These are phyloP conservation scores for Catocala nupta DNA, from an alignment of 2,888 invertebrate genomes.

Conservation along the genomic window DNA sequence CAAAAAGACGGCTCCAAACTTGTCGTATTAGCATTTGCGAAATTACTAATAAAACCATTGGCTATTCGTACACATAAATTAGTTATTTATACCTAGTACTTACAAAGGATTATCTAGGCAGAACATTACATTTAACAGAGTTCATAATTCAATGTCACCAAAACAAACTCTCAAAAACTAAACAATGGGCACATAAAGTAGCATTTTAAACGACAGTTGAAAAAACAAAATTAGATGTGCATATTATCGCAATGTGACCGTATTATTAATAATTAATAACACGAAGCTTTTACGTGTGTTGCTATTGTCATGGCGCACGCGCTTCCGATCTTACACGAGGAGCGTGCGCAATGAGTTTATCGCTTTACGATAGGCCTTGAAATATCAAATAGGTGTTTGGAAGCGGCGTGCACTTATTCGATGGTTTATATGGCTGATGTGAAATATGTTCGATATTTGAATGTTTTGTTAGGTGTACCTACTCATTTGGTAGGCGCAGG, in stretches of 20 bases:
- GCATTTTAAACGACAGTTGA: slow-evolving; percentile 18
- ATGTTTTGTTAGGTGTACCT: not conserved
- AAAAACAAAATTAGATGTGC: slow-evolving; percentile 42
- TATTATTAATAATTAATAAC: slow-evolving; percentile 54
- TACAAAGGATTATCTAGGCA: no score
- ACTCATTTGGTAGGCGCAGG: slow-evolving; percentile 6
- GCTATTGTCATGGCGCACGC: slow-evolving; percentile 58
- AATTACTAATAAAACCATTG: no score
- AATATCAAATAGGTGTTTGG: slow-evolving; percentile 55
- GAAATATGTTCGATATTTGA: slow-evolving; percentile 17
- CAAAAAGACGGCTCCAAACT: slow-evolving; percentile 46
- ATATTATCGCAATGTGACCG: slow-evolving; percentile 40
- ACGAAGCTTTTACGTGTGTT: slow-evolving; percentile 49
- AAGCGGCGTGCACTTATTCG: slow-evolving; percentile 58
- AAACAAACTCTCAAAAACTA: slow-evolving; percentile 15
- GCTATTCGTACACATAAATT: no score
- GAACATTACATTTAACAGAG: no score
- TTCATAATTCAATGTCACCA: not conserved
- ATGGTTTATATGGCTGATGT: slow-evolving; percentile 18
- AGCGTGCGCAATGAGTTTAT: slow-evolving; percentile 62
- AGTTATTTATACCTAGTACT: no score
- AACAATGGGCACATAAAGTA: slow-evolving; percentile 21
- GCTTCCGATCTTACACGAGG: slow-evolving; percentile 53
- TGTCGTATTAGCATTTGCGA: no score
- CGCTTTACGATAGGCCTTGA: slow-evolving; percentile 57